phyloP scores from a whole-genome alignment of 1,140 invertebrate species.

The Ptiloglossa arizonensis region DNA sequence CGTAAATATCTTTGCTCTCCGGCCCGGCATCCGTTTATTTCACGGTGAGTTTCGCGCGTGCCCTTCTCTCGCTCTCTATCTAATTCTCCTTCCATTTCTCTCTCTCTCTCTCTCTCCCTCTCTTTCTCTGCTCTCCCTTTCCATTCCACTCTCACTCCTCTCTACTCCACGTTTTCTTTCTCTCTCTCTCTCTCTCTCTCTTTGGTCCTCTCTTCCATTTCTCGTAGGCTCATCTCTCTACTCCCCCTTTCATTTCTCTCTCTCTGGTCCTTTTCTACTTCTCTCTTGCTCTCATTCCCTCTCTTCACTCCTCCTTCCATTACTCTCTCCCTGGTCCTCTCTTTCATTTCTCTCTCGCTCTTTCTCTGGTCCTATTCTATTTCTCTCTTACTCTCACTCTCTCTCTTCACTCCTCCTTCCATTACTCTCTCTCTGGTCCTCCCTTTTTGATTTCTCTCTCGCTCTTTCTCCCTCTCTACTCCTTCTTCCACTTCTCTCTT shows the following conservation, averaged over 20 bases:
- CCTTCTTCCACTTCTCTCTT: slow-evolving; percentile 7
- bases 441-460: not conserved
- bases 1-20: slow-evolving; percentile 61
- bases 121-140: slow-evolving; percentile 8
- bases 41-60: not conserved
- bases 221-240: not conserved
- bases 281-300: too few relatives aligned
- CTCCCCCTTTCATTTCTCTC: too few relatives aligned
- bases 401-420: too few relatives aligned
- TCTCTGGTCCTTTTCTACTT: not conserved
- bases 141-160: not conserved
- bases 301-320: slow-evolving; percentile 6
- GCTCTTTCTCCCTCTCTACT: not conserved
- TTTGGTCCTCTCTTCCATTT: not conserved
- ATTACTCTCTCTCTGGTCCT: too few relatives aligned
- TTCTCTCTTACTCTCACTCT: not conserved
- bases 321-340: not conserved
- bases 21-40: slow-evolving; percentile 33
- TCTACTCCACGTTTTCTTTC: not conserved
- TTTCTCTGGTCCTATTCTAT: too few relatives aligned
- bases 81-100: too few relatives aligned
- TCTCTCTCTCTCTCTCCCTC: not conserved
- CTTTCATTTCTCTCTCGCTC: not conserved
- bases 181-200: slow-evolving; percentile 12
- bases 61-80: too few relatives aligned